Percentiles rank a stretch among this genome's conserved stretches.
phyloP scores from a whole-genome alignment of 2,113 vertebrate genomes.

The Pseudorasbora parva region DNA sequence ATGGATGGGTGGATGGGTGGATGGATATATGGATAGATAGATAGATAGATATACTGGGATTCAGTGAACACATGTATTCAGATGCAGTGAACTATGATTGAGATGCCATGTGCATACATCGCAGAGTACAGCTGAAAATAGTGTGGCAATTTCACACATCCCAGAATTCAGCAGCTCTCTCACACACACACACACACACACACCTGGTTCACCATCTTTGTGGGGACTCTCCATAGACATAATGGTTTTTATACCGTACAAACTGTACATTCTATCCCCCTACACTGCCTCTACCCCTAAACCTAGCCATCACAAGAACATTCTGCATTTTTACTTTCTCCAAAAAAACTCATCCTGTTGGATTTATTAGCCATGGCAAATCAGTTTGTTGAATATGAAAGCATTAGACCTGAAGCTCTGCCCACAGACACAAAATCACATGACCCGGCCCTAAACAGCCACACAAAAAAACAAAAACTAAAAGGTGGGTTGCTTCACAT shows the following conservation, averaged over 20 bases:
- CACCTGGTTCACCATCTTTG: too few species aligned
- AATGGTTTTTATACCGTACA: too few species aligned
- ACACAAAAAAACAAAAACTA: not conserved
- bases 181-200: not conserved
- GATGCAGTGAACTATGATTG: not conserved
- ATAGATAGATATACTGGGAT: not conserved
- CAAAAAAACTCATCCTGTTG: too few species aligned
- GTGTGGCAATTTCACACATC: not conserved
- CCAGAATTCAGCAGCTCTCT: not conserved
- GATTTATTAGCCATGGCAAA: too few species aligned
- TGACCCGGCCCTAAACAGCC: not conserved
- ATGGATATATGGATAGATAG: not conserved
- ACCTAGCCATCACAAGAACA: too few species aligned
- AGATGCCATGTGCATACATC: constrained; percentile 2
- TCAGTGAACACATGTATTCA: not conserved
- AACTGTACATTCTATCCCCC: too few species aligned
- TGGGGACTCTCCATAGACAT: too few species aligned
- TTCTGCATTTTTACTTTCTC: too few species aligned
- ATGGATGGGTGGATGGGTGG: not conserved
- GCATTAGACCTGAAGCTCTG: constrained; percentile 47
- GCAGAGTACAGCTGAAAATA: not conserved
- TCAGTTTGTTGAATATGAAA: constrained; percentile 70
- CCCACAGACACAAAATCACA: constrained; percentile 29
- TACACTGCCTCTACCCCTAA: too few species aligned
- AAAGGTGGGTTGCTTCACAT: not conserved